phyloP scores from a whole-genome alignment of 2,113 vertebrate genomes.

The Chauna torquata region DNA sequence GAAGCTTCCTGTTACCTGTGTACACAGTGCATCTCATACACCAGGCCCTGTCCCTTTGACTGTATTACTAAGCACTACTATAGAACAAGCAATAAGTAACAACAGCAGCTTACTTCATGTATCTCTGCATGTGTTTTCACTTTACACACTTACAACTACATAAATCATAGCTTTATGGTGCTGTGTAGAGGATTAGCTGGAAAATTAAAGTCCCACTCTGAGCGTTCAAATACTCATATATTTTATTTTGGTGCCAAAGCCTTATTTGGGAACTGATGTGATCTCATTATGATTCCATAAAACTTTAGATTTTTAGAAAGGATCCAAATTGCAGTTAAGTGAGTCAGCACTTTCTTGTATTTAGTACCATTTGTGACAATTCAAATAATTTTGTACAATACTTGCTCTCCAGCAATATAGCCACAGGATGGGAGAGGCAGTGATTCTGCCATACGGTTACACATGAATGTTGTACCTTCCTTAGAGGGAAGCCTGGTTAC shows the following conservation, averaged over 20 bases:
- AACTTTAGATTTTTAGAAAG: neutral
- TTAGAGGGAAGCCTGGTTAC: neutral
- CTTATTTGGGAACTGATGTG: neutral
- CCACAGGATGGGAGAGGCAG: neutral
- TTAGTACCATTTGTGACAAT: neutral
- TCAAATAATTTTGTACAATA: neutral
- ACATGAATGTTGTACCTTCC: neutral
- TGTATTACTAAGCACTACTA: neutral
- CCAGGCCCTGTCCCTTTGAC: neutral
- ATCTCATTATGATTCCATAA: neutral
- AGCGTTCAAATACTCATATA: neutral
- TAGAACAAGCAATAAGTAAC: neutral
- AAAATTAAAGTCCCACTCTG: conserved; percentile 16
- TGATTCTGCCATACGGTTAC: neutral
- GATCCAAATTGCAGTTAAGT: neutral
- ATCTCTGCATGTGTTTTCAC: neutral
- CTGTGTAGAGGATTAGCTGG: neutral
- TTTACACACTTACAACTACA: neutral
- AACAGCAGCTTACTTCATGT: neutral
- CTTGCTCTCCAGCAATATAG: neutral
- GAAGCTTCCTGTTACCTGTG: neutral
- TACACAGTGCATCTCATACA: neutral
- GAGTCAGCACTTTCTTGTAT: neutral
- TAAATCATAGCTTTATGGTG: neutral
- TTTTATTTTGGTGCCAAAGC: neutral